Conservation (phyloP, 2,113 vertebrate genomes). For the Gnathonemus echidnorhynchus region DNA sequence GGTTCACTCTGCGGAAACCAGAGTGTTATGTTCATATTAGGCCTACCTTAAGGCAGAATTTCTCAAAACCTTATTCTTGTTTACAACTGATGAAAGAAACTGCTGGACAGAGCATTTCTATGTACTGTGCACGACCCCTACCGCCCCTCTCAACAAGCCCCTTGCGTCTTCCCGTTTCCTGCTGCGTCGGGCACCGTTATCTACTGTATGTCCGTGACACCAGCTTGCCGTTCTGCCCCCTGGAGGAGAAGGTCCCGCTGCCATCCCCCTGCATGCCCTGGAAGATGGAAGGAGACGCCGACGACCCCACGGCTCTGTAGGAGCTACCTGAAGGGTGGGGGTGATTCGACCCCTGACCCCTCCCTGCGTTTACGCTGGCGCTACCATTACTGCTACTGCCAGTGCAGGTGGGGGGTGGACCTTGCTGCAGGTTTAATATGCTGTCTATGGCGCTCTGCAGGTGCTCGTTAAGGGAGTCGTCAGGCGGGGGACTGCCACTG, state of each 20-base stretch:
- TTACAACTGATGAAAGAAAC: constrained; percentile 57
- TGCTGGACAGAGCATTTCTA: constrained; percentile 47
- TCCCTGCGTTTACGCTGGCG: constrained; percentile 45
- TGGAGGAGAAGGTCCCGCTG: constrained; percentile 17
- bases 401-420: constrained; percentile 42
- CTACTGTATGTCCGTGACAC: constrained; percentile 85
- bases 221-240: constrained; percentile 80
- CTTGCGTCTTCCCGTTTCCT: constrained; percentile 29
- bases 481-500: constrained; percentile 83
- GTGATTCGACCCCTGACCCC: constrained; percentile 29
- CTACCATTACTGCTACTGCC: background rate
- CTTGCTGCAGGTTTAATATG: constrained; percentile 91
- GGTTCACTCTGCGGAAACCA: background rate
- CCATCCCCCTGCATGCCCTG: constrained; percentile 64
- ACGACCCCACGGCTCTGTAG: constrained; percentile 53
- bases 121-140: constrained; percentile 37
- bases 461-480: constrained; percentile 82
- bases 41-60: too few species aligned
- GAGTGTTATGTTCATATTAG: background rate
- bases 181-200: constrained; percentile 65
- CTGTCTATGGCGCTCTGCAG: constrained; percentile 94
- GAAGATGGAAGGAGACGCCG: constrained; percentile 63
- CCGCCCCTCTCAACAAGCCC: constrained; percentile 23
- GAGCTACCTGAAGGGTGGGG: constrained; percentile 50
- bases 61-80: constrained; percentile 15